Evolutionary conservation across 2,113 vertebrate species (phyloP), one percentile per base, ranked within the genome.

Genomic region (Epinephelus fuscoguttatus): DNA sequence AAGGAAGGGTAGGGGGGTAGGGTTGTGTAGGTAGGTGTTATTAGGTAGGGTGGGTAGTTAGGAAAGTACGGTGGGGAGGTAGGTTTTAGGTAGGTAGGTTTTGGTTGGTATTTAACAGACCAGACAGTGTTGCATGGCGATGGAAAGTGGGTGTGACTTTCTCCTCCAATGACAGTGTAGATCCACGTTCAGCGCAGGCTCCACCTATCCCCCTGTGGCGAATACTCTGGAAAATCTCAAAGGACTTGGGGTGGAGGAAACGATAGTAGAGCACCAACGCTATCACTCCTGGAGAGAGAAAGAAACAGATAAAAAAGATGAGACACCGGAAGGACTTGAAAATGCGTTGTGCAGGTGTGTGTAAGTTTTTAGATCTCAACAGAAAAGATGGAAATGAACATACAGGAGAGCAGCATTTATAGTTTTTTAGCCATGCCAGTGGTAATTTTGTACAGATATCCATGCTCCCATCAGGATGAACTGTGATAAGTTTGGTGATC

Each of bases 201-300:
- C 79, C 40, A 7, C 91, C 57, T 0, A 94, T 82, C 30, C 91
- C 69, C 56, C 91, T 86, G 74, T 82, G 93, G 67, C 84, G 81
- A 47, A 96, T 94, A 72, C 93, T 92, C 75, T 93, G 95, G 84
- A 95, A 93, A 87, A 97, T 96, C 91, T 96, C 96, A 3, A 96
- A 88, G 69, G 97, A 96, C 13, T 96, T 96, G 0, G 97, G 97
- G 19, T 97, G 97, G 1, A 97, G 94, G 78, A 97, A 95, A 73
- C 95, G 96, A 84, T 97, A 97, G 84, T 97, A 96, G 40, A 96
- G 23, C 3, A 96, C 91, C 87, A 97, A 82, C 0, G 96, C 96
- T 62, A 93, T 86, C 0, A 95, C 81, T 82, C 97, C 97, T 97
- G 84, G 0, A 89, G 68, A 93, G 82, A 55, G 88, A 94, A 14